Conservation (phyloP, 1,140 invertebrate genomes). For the Anastrepha obliqua region DNA sequence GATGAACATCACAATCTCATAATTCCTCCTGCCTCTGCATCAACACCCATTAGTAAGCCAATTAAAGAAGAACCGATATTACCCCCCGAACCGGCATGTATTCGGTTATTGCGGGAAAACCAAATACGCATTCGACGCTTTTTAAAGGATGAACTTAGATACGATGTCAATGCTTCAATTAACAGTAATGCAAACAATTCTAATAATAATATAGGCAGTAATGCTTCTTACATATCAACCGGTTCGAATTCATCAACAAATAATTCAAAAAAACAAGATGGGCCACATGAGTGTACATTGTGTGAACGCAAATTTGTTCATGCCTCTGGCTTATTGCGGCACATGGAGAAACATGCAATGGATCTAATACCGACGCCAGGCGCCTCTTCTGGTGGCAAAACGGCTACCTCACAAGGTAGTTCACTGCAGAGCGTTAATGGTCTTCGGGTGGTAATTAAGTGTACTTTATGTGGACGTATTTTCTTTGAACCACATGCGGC, state of each 20-base stretch:
- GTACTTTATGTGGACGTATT: conserved; percentile 65
- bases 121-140: conserved; percentile 67
- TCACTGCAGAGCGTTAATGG: conserved; percentile 56
- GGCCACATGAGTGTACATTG: conserved; percentile 67
- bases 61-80: conserved; percentile 55
- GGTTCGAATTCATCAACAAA: conserved; percentile 31
- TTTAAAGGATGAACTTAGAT: conserved; percentile 70
- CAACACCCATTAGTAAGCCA: conserved; percentile 7
- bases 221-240: conserved; percentile 5
- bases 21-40: not conserved
- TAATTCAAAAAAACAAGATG: conserved; percentile 60
- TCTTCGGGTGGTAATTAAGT: conserved; percentile 63
- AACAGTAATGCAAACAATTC: conserved; percentile 32
- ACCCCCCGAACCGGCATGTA: conserved; percentile 56
- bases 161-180: conserved; percentile 59
- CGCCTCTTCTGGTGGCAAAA: conserved; percentile 20
- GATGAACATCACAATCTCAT: conserved; percentile 57
- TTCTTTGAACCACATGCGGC: conserved; percentile 64
- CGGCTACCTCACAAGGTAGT: conserved; percentile 11
- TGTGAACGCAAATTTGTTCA: conserved; percentile 73
- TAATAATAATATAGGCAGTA: not conserved
- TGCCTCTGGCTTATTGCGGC: conserved; percentile 68
- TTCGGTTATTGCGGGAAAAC: conserved; percentile 64
- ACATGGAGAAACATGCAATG: conserved; percentile 72
- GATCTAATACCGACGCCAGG: conserved; percentile 64